Conservation (phyloP, 2,888 invertebrate species). For the Leptura quadrifasciata region DNA sequence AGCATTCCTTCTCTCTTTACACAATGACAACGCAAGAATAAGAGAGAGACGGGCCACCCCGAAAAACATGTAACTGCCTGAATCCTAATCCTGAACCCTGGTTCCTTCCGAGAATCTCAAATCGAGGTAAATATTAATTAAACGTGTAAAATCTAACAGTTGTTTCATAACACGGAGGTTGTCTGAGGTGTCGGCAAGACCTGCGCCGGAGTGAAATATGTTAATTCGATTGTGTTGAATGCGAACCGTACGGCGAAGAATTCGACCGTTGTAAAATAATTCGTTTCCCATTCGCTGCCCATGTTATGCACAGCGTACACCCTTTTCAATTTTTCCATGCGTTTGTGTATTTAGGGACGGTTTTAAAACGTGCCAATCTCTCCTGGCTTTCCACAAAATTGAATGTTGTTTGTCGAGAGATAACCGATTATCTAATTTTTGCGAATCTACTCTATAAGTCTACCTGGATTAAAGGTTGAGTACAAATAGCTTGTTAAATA, state of each 20-base stretch:
- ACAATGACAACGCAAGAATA: slow-evolving; percentile 20
- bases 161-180: slow-evolving; percentile 8
- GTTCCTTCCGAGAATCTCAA: slow-evolving; percentile 50
- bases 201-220: neutral
- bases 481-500: too few species aligned
- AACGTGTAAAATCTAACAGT: slow-evolving; percentile 36
- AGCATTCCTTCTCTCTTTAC: slow-evolving; percentile 42
- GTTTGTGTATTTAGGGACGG: neutral
- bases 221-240: neutral
- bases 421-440: too few species aligned
- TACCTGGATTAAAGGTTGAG: too few species aligned
- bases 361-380: neutral
- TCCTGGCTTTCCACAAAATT: too few species aligned
- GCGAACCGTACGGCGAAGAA: neutral
- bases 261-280: neutral
- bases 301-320: neutral
- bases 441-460: too few species aligned
- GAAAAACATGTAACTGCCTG: slow-evolving; percentile 38
- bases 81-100: slow-evolving; percentile 49
- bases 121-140: slow-evolving; percentile 51
- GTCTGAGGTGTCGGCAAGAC: neutral
- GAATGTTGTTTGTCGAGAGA: too few species aligned
- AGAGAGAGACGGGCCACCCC: slow-evolving; percentile 40
- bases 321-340: neutral
- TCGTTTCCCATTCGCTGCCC: neutral